Base-by-base conservation (phyloP, 35 echinoderm and acorn worm species). In the Hemicentrotus pulcherrimus region DNA sequence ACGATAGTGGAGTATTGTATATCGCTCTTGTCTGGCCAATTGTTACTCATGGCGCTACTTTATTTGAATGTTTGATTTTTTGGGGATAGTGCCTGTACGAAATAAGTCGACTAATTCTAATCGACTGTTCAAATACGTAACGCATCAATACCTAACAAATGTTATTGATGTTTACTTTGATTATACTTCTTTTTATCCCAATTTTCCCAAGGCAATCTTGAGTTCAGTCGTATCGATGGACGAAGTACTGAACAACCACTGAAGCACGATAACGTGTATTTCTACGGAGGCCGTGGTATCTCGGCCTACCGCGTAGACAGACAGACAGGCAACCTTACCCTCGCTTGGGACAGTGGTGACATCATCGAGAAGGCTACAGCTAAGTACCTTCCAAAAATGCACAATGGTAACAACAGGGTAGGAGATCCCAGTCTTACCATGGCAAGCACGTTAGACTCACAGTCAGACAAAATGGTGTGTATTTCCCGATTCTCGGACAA, bases 301-400 rank as follows among this genome's bases (percentile, higher is more conserved):
- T 93, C 91, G 46, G 91, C 48, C 28, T 93, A 93, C 91, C 91
- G 91, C 32, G 91, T 93, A 14, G 48, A 93, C 48, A 47, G 91
- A 33, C 18, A 31, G 46, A 55, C 91, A 0, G 91, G 91, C 46
- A 93, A 93, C 91, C 48, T 93, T 2, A 93, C 91, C 46, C 91
- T 93, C 8, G 91, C 91, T 19, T 93, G 91, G 91, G 91, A 93
- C 48, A 93, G 91, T 46, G 91, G 91, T 46, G 91, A 93, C 48
- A 93, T 93, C 48, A 93, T 93, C 91, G 91, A 93, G 91, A 93
- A 93, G 31, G 91, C 91, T 4, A 93, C 91, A 3, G 91, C 91
- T 58, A 93, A 93, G 48, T 93, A 93, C 48, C 48, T 93, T 13
- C 91, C 91, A 0, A 58, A 58, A 33, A 93, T 93, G 12, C 91